Base-by-base conservation (phyloP, 2,797 vertebrate genomes). In the Protosalanx chinensis region DNA sequence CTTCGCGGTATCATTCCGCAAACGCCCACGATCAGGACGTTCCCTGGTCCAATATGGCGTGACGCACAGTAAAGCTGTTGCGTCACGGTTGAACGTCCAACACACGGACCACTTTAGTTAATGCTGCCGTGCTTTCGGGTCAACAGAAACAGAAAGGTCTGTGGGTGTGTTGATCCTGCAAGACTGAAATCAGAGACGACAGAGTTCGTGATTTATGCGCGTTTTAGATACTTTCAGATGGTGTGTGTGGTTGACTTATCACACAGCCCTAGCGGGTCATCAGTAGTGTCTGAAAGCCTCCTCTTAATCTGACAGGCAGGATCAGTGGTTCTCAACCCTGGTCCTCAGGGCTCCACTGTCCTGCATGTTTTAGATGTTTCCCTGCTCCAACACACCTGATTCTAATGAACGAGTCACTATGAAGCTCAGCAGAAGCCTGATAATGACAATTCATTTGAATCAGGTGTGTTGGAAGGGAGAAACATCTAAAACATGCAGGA, bases 271-370 rank as follows among this genome's bases (percentile, higher is more conserved):
- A 88, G 86, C 90, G 88, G 85, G 82, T 82, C 85, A 74, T 76
- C 82, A 79, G 75, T 80, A 78, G 76, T 76, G 80, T 86, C 85
- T 86, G 80, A 84, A 88, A 88, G 88, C 85, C 84, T 76, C 60
- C 65, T 82, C 73, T 82, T 86, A 91, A 90, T 89, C 88, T 80
- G 79, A 49, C 33, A 32, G 71, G 68, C 23, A 27, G 23, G 23
- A 27, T 27, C 23, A 27, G 23, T 27, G 23, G 23, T 27, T 27
- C 23, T 27, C 23, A 27, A 27, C 23, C 23, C 23, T 27, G 23
- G 23, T 27, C 23, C 23, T 27, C 23, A 27, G 23, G 23, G 23
- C 23, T n/a, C 23, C 23, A 27, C 23, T 27, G 1, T 27, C 23
- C 23, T 27, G 23, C 23, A 27, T 27, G 23, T 27, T 27, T 27